Evolutionary conservation across 2,888 invertebrate species (phyloP).

Genomic region (Mythimna ferrago): DNA sequence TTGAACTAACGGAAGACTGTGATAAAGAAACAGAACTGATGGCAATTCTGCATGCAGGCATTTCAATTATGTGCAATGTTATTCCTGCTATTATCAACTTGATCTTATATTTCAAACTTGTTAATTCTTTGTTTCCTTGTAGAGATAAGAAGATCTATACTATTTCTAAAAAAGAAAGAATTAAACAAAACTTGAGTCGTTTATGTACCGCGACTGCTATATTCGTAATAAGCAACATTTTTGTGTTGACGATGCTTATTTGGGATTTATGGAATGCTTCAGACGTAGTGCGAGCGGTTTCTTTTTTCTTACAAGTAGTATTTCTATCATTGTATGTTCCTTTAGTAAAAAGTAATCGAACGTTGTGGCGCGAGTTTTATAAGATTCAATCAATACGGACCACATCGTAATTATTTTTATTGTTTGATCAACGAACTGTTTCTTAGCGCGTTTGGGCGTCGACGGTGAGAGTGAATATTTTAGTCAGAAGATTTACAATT

Average conservation of each 20-base stretch:
- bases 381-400: not conserved
- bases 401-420: not conserved
- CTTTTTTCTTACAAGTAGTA: conserved; percentile 15
- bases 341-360: conserved; percentile 19
- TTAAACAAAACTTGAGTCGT: conserved; percentile 27
- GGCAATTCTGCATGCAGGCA: not conserved
- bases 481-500: not conserved
- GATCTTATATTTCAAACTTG: conserved; percentile 9
- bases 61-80: not conserved
- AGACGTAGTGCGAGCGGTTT: not conserved
- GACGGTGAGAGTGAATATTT: not conserved
- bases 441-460: not conserved
- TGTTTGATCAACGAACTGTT: no score
- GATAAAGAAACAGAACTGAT: not conserved
- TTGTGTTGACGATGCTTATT: conserved; percentile 21
- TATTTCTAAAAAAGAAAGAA: conserved; percentile 6
- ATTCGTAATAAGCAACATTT: conserved; percentile 28
- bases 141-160: not conserved
- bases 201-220: conserved; percentile 22
- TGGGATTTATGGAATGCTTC: conserved; percentile 27
- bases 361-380: not conserved
- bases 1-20: not conserved
- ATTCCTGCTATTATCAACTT: conserved; percentile 21
- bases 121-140: conserved; percentile 7
- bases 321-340: conserved; percentile 14